phyloP scores from a whole-genome alignment of 2,113 vertebrate species.

The Phylloscopus whistleri region DNA sequence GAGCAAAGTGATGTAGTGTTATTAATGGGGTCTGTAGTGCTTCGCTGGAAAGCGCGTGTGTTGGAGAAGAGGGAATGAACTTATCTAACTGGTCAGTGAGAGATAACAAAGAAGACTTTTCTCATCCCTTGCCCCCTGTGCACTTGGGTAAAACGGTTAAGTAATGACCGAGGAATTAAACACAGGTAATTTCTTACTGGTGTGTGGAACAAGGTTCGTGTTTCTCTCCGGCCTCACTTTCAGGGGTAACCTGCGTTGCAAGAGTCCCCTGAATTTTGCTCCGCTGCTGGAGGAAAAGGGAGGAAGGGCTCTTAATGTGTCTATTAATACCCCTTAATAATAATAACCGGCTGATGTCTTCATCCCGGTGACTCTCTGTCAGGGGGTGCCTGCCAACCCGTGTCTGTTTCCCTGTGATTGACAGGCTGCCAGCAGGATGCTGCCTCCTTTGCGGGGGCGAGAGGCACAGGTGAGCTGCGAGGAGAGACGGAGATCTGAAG shows the following conservation, averaged over 20 bases:
- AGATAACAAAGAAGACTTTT: background rate
- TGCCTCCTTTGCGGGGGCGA: background rate
- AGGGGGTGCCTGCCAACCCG: conserved; percentile 24
- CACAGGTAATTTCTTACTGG: background rate
- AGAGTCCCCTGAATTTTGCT: background rate
- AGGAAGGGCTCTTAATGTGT: background rate
- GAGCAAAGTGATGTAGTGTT: background rate
- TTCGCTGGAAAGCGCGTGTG: background rate
- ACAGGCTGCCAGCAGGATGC: conserved; percentile 54
- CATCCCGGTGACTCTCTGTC: conserved; percentile 13
- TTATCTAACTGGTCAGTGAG: background rate
- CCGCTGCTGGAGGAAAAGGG: background rate
- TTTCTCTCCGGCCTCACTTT: background rate
- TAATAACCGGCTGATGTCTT: conserved; percentile 44
- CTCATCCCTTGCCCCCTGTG: background rate
- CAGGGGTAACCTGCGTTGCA: background rate
- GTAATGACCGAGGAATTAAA: background rate
- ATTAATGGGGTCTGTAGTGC: background rate
- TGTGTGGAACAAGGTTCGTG: background rate
- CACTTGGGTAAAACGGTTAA: background rate
- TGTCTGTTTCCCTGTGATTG: conserved; percentile 20
- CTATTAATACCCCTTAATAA: conserved; percentile 23
- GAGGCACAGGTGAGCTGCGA: conserved; percentile 50
- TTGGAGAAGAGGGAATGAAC: background rate
- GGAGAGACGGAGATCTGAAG: conserved; percentile 40